Evolutionary conservation across 1,140 invertebrate genomes (phyloP).

Genomic region (Paraescarpia echinospica): DNA sequence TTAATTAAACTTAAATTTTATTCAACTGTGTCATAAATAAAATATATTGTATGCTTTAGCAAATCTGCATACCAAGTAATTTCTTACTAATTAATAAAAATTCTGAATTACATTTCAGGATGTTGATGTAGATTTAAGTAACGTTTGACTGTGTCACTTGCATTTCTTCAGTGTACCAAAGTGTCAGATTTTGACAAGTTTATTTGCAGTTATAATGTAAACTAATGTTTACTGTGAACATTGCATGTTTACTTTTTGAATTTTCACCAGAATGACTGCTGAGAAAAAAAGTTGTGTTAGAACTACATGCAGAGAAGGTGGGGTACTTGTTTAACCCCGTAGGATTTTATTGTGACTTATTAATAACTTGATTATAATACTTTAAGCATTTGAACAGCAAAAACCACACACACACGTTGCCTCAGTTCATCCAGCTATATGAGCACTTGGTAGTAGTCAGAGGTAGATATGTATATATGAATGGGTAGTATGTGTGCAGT

Average conservation of each 20-base stretch:
- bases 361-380: neutral
- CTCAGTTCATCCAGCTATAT: too few relatives aligned
- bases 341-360: neutral
- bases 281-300: too few relatives aligned
- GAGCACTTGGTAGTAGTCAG: neutral
- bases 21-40: neutral
- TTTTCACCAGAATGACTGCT: too few relatives aligned
- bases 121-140: neutral
- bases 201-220: neutral
- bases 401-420: neutral
- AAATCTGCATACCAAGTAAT: neutral
- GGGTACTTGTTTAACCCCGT: neutral
- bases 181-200: neutral
- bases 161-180: neutral
- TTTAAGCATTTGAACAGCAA: neutral
- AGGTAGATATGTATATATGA: neutral
- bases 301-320: too few relatives aligned
- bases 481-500: neutral
- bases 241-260: neutral
- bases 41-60: too few relatives aligned
- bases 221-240: neutral
- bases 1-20: neutral
- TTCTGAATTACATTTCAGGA: neutral
- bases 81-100: neutral
- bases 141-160: neutral